phyloP scores from a whole-genome alignment of 2,113 vertebrate species.

The Xyliphius kryptos region DNA sequence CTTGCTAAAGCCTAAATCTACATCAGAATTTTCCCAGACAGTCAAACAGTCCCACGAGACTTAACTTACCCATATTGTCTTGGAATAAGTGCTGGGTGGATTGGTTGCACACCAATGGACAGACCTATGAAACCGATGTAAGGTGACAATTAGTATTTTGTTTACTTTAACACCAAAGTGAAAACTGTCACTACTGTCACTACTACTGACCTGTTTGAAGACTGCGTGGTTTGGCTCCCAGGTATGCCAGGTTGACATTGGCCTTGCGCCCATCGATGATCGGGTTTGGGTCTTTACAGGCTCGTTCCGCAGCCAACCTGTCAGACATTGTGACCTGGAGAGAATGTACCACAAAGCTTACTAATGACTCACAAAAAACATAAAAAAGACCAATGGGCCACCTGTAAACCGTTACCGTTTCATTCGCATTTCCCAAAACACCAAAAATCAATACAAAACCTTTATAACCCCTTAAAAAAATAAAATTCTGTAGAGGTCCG shows the following conservation, averaged over 20 bases:
- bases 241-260: conserved; percentile 92
- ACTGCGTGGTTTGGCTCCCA: conserved; percentile 92
- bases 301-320: conserved; percentile 81
- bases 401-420: no score
- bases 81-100: conserved; percentile 91
- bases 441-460: no score
- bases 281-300: no score
- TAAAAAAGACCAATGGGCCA: neutral
- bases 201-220: conserved; percentile 82
- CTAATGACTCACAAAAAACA: neutral
- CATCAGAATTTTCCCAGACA: neutral
- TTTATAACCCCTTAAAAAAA: no score
- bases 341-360: neutral
- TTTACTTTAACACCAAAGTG: no score
- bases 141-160: no score
- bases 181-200: neutral
- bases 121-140: conserved; percentile 86
- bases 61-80: conserved; percentile 92
- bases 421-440: no score
- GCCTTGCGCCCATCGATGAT: conserved; percentile 96
- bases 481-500: no score
- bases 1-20: neutral
- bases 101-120: conserved; percentile 86
- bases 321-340: conserved; percentile 92
- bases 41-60: conserved; percentile 1